Evolutionary conservation across 2,797 vertebrate genomes (phyloP).

Genomic region (Ammospiza maritima): DNA sequence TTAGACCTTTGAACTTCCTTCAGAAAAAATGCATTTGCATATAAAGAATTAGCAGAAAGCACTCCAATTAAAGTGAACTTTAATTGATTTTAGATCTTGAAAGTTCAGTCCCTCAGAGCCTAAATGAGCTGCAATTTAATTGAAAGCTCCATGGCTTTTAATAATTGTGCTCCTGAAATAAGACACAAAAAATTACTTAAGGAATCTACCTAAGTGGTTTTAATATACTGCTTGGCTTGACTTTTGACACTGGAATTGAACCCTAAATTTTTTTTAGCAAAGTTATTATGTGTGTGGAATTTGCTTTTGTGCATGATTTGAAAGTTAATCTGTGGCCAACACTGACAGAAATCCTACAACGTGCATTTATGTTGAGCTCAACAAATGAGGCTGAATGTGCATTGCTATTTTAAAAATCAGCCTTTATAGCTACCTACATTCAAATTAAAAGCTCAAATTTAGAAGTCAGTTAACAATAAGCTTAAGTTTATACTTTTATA

Average conservation of each 20-base stretch:
- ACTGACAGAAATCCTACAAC: neutral
- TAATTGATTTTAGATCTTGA: neutral
- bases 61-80: neutral
- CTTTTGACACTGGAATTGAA: neutral
- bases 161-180: neutral
- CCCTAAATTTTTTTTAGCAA: neutral
- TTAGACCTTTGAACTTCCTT: neutral
- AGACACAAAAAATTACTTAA: neutral
- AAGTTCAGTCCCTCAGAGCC: neutral
- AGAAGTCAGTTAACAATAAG: conserved; percentile 10
- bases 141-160: neutral
- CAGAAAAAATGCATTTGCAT: neutral
- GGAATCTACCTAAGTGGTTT: neutral
- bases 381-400: neutral
- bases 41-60: neutral
- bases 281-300: neutral
- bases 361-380: neutral
- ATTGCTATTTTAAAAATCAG: neutral
- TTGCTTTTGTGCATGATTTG: neutral
- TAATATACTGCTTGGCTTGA: neutral
- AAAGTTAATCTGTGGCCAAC: neutral
- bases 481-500: neutral
- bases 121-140: neutral
- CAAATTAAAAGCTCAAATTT: neutral
- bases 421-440: neutral